Evolutionary conservation across 2,113 vertebrate genomes (phyloP).

Genomic region (Heterochromis multidens): DNA sequence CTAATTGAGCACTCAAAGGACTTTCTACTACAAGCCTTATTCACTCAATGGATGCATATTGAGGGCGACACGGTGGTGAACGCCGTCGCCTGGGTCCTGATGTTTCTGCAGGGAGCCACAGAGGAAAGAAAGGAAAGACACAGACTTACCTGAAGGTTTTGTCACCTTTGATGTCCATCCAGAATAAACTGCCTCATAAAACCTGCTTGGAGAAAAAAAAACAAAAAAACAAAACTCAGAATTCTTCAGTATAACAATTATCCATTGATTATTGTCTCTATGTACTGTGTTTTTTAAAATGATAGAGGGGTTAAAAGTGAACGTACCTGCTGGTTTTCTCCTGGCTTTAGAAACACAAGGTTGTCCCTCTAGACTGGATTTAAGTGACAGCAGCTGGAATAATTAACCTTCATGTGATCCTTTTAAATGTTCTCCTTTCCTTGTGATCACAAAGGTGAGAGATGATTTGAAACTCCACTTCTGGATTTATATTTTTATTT

Average conservation of each 20-base stretch:
- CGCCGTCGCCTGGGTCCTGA: too few relatives aligned
- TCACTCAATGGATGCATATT: too few relatives aligned
- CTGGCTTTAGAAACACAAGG: neutral
- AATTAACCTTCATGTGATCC: too few relatives aligned
- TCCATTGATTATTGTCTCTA: neutral
- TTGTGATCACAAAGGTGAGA: too few relatives aligned
- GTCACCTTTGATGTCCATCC: neutral
- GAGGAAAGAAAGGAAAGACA: neutral
- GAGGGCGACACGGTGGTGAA: too few relatives aligned
- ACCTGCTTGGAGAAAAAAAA: neutral
- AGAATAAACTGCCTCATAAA: neutral
- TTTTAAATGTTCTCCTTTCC: too few relatives aligned
- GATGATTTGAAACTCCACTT: neutral
- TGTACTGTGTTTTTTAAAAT: neutral
- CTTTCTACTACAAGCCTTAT: neutral
- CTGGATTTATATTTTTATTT: neutral
- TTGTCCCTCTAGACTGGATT: too few relatives aligned
- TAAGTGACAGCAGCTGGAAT: too few relatives aligned
- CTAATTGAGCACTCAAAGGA: neutral
- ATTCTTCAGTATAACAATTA: too few relatives aligned
- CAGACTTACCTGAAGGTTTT: neutral
- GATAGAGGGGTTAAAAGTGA: neutral
- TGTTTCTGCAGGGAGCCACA: neutral
- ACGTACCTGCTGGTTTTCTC: neutral
- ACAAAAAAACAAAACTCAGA: too few relatives aligned